phyloP scores from a whole-genome alignment of 2,888 invertebrate species.

The Selenia dentaria region DNA sequence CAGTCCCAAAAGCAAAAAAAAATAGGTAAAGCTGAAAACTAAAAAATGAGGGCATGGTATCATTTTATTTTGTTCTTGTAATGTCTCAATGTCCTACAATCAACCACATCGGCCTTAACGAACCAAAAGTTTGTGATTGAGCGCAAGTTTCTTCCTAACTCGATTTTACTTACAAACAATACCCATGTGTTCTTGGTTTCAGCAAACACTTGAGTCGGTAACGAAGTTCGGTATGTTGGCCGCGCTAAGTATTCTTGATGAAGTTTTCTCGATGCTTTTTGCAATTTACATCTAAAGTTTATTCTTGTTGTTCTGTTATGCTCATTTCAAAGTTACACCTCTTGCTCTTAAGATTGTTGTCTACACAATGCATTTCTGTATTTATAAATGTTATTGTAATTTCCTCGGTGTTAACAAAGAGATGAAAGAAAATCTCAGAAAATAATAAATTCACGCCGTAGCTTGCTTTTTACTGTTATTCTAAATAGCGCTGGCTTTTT shows the following conservation, averaged over 20 bases:
- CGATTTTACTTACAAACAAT: slow-evolving; percentile 42
- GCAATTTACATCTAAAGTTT: slow-evolving; percentile 20
- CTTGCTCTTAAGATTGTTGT: slow-evolving; percentile 7
- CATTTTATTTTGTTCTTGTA: not conserved
- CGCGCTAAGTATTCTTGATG: slow-evolving; percentile 29
- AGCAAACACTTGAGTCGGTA: slow-evolving; percentile 34
- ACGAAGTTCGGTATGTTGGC: slow-evolving; percentile 22
- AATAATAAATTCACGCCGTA: not conserved
- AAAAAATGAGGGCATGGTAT: no score
- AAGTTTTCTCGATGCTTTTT: slow-evolving; percentile 29
- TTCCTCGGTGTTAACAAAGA: not conserved
- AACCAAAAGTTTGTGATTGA: slow-evolving; percentile 31
- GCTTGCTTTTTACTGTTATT: not conserved
- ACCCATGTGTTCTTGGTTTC: slow-evolving; percentile 40
- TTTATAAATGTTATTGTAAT: not conserved
- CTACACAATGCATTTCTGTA: not conserved
- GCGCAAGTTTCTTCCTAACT: slow-evolving; percentile 39
- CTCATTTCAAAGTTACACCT: slow-evolving; percentile 1
- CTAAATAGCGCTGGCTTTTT: not conserved
- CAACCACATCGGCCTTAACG: slow-evolving; percentile 23
- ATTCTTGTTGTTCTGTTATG: slow-evolving; percentile 11
- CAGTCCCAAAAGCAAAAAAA: no score
- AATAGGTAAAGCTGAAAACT: no score
- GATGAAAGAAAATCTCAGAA: not conserved
- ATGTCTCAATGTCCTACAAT: slow-evolving; percentile 22